phyloP scores from a whole-genome alignment of 1,140 invertebrate genomes.

The Harlomillsia oculata region DNA sequence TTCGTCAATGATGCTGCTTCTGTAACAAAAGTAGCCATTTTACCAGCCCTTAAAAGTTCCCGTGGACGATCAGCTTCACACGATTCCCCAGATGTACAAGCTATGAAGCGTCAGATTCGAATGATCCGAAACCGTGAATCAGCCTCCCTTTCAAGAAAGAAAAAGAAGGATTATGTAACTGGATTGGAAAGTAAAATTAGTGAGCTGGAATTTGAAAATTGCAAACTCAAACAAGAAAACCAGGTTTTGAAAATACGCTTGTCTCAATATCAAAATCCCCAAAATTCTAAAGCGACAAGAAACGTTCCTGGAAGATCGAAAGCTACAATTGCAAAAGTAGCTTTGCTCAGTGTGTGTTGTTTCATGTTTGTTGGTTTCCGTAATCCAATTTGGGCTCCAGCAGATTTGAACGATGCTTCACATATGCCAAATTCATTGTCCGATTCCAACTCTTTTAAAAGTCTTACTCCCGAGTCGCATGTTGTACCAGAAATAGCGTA shows the following conservation, averaged over 20 bases:
- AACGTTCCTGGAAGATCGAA: slow-evolving; percentile 24
- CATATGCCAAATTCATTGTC: no score
- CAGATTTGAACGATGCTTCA: no score
- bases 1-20: neutral
- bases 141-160: slow-evolving; percentile 77
- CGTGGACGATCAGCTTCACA: slow-evolving; percentile 30
- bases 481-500: no score
- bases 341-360: slow-evolving; percentile 29
- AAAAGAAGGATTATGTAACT: slow-evolving; percentile 82
- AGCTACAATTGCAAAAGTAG: slow-evolving; percentile 30
- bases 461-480: no score
- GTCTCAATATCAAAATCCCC: slow-evolving; percentile 29
- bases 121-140: slow-evolving; percentile 54
- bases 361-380: slow-evolving; percentile 24
- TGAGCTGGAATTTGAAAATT: slow-evolving; percentile 62
- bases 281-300: slow-evolving; percentile 19
- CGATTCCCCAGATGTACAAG: slow-evolving; percentile 33
- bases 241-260: slow-evolving; percentile 40
- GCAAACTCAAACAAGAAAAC: slow-evolving; percentile 57
- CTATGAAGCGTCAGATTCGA: slow-evolving; percentile 32
- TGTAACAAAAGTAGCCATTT: slow-evolving; percentile 14
- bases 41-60: slow-evolving; percentile 25
- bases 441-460: no score
- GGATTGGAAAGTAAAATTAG: slow-evolving; percentile 62
- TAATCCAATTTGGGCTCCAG: no score